Conservation (phyloP, 2,888 invertebrate species). For the Calliopum simillimum region DNA sequence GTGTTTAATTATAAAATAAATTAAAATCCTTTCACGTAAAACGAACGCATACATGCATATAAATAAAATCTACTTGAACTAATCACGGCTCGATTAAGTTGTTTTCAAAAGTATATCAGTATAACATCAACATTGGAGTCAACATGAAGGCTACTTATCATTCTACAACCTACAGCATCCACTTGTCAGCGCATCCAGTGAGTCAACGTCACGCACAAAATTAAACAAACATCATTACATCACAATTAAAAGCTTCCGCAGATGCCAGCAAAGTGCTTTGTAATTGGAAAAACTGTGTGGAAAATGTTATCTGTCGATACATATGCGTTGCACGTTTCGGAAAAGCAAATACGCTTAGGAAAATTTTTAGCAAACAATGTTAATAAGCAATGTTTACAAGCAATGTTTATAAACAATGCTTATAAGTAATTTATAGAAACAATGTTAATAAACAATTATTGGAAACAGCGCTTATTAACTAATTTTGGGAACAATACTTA, state of each 20-base stretch:
- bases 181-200: neutral
- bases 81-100: slow-evolving; percentile 46
- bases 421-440: too few relatives aligned
- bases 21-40: neutral
- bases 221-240: slow-evolving; percentile 50
- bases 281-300: too few relatives aligned
- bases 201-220: slow-evolving; percentile 46
- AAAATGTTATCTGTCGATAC: too few relatives aligned
- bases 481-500: too few relatives aligned
- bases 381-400: too few relatives aligned
- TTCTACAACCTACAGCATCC: neutral
- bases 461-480: too few relatives aligned
- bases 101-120: slow-evolving; percentile 44
- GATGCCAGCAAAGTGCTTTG: too few relatives aligned
- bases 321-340: too few relatives aligned
- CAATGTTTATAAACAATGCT: too few relatives aligned
- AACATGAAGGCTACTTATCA: neutral
- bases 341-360: too few relatives aligned
- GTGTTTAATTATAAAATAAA: slow-evolving; percentile 13
- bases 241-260: slow-evolving; percentile 41
- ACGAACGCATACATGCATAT: neutral
- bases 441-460: too few relatives aligned
- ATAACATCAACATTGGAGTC: slow-evolving; percentile 5
- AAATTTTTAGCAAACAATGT: too few relatives aligned
- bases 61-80: slow-evolving; percentile 36